Conservation (phyloP, 2,797 vertebrate genomes). For the Uromys caudimaculatus region DNA sequence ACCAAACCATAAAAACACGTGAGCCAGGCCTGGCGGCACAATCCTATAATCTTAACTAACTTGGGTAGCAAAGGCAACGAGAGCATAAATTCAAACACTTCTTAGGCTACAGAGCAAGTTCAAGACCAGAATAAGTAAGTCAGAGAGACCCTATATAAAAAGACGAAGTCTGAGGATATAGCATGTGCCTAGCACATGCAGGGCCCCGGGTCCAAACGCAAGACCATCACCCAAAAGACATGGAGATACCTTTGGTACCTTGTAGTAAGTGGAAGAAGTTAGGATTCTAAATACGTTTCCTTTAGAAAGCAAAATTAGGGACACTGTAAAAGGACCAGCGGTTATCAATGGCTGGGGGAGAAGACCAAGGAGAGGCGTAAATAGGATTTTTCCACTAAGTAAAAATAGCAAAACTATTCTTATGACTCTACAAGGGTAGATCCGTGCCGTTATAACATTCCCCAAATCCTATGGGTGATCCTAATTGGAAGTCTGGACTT, state of each 20-base stretch:
- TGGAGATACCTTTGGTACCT: background rate
- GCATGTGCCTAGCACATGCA: background rate
- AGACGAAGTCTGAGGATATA: background rate
- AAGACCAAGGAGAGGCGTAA: background rate
- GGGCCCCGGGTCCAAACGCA: background rate
- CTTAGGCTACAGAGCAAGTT: background rate
- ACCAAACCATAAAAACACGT: background rate
- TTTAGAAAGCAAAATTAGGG: background rate
- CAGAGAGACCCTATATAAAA: background rate
- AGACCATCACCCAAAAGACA: background rate
- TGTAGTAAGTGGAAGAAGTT: background rate
- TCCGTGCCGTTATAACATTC: background rate
- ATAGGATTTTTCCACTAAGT: background rate
- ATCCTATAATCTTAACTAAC: background rate
- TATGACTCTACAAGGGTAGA: background rate
- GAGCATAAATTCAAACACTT: background rate
- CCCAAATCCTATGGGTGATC: background rate
- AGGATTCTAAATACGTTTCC: background rate
- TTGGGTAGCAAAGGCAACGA: background rate
- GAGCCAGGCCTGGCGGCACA: background rate
- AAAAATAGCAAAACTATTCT: background rate
- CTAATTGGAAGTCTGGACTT: background rate
- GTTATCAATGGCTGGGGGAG: background rate
- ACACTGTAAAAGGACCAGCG: background rate
- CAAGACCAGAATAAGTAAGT: background rate